These are phyloP conservation scores for Struthio camelus DNA, from an alignment of 2,113 vertebrate species.

Conservation along the genomic window DNA sequence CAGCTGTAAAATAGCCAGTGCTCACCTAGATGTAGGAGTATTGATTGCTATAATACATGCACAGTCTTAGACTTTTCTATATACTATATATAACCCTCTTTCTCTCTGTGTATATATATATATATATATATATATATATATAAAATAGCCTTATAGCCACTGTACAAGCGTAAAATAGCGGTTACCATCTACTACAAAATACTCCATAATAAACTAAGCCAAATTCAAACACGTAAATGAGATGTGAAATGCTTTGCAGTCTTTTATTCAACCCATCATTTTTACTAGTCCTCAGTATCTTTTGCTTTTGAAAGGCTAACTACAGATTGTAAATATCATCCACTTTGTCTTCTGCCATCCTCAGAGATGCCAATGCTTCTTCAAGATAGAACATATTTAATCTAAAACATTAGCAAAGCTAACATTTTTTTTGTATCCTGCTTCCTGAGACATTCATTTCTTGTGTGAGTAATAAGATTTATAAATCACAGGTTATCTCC, in stretches of 20 bases:
- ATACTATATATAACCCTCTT: neutral
- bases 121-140: too few species aligned
- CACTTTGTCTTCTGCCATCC: neutral
- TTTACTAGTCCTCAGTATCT: neutral
- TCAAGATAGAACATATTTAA: neutral
- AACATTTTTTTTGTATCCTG: neutral
- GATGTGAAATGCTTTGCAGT: neutral
- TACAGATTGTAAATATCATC: neutral
- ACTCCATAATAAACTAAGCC: neutral
- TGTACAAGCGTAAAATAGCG: neutral
- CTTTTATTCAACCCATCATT: neutral
- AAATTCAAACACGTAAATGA: neutral
- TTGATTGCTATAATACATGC: neutral
- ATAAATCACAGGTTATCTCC: neutral
- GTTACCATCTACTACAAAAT: neutral
- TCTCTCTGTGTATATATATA: neutral
- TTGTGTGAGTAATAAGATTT: neutral
- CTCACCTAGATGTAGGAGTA: neutral
- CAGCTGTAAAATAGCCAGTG: neutral
- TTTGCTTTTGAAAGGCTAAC: neutral
- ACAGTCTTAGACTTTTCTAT: neutral
- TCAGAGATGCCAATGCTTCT: neutral
- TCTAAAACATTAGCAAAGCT: neutral
- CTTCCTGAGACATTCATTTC: neutral
- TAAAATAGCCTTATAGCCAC: neutral